Percentiles rank a stretch among this genome's conserved stretches.
These are phyloP conservation scores for Oxycera nigricornis DNA, from an alignment of 2,888 invertebrate species.

Conservation along the genomic window DNA sequence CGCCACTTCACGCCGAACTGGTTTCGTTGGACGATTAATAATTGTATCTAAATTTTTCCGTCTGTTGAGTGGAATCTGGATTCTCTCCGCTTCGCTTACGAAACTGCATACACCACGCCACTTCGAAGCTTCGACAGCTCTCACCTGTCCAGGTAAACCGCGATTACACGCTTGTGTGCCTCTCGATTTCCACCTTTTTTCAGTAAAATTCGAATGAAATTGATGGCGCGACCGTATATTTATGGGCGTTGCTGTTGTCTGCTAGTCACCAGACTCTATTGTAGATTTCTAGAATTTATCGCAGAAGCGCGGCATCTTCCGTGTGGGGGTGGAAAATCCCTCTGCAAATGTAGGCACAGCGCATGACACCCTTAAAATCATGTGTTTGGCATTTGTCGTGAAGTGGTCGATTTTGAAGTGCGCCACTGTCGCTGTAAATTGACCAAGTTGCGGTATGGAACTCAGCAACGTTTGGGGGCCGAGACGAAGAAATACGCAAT, in stretches of 20 bases:
- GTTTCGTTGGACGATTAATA: neutral
- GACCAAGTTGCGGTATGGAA: neutral
- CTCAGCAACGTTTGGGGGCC: neutral
- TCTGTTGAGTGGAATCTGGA: neutral
- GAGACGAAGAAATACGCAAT: neutral
- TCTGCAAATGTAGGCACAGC: neutral
- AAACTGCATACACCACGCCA: neutral
- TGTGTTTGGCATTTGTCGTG: neutral
- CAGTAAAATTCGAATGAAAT: neutral
- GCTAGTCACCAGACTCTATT: neutral
- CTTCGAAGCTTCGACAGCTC: neutral
- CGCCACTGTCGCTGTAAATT: neutral
- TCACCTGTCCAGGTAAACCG: slow-evolving; percentile 6
- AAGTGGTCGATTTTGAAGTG: neutral
- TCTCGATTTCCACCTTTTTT: neutral
- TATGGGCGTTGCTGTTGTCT: neutral
- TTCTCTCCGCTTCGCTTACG: neutral
- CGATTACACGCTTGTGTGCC: neutral
- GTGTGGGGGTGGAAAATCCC: neutral
- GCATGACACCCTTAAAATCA: slow-evolving; percentile 17
- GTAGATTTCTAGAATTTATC: slow-evolving; percentile 17
- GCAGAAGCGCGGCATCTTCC: neutral
- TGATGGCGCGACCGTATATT: neutral
- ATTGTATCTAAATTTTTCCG: neutral
- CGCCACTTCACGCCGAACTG: slow-evolving; percentile 5